Evolutionary conservation across 2,113 vertebrate species (phyloP).

Genomic region (Neodon shergylaensis): DNA sequence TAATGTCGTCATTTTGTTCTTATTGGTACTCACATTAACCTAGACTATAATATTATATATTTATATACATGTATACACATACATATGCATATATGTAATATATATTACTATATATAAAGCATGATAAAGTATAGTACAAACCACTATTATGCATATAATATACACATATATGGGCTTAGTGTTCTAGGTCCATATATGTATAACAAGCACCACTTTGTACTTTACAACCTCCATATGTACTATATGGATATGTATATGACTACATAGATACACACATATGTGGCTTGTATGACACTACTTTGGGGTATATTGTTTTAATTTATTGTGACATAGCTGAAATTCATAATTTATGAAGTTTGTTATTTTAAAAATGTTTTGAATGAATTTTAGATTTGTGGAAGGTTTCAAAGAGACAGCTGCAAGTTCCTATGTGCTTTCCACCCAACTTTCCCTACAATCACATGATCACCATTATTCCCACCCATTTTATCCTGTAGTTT

Average conservation of each 20-base stretch:
- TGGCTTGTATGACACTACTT: not conserved
- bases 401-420: not conserved
- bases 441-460: not conserved
- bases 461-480: not conserved
- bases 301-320: not conserved
- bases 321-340: not conserved
- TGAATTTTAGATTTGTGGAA: constrained; percentile 24
- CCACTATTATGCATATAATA: not conserved
- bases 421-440: not conserved
- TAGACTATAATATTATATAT: not conserved
- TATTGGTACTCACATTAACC: not conserved
- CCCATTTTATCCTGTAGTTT: not conserved
- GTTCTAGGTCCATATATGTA: not conserved
- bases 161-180: not conserved
- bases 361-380: not conserved
- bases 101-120: not conserved
- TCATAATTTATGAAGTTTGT: not conserved
- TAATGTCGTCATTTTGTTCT: not conserved
- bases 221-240: not conserved
- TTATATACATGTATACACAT: not conserved
- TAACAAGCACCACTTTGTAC: not conserved
- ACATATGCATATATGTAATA: not conserved
- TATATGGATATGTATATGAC: not conserved
- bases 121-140: not conserved
- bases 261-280: not conserved